Evolutionary conservation across 2,797 vertebrate species (phyloP).

Genomic region (Anguilla marmorata): DNA sequence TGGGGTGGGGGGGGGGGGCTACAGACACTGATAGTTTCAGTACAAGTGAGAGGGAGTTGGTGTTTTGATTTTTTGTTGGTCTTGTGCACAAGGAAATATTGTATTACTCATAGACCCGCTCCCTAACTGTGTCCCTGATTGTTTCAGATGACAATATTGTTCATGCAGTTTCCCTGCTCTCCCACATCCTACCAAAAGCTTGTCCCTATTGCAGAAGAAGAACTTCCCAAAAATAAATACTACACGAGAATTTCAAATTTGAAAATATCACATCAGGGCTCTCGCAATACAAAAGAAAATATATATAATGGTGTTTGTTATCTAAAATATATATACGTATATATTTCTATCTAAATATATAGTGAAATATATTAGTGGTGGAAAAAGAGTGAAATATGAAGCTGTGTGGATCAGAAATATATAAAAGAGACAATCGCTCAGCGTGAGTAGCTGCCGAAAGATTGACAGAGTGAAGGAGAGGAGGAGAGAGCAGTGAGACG

Average conservation of each 20-base stretch:
- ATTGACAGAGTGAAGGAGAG: constrained; percentile 31
- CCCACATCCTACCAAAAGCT: constrained; percentile 68
- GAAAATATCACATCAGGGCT: constrained; percentile 77
- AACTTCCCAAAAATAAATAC: constrained; percentile 61
- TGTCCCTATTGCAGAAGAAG: constrained; percentile 69
- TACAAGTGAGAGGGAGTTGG: constrained; percentile 12
- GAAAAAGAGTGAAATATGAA: constrained; percentile 68
- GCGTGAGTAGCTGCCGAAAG: constrained; percentile 60
- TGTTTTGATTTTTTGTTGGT: constrained; percentile 35
- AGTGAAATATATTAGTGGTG: constrained; percentile 78
- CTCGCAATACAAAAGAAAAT: constrained; percentile 78
- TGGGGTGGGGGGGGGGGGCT: constrained; percentile 35
- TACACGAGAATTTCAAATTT: constrained; percentile 68
- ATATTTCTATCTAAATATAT: constrained; percentile 85
- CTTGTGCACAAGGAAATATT: constrained; percentile 26
- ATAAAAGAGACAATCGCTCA: constrained; percentile 81
- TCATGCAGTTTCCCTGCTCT: constrained; percentile 48
- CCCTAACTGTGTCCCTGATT: constrained; percentile 9
- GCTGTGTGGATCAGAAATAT: constrained; percentile 69
- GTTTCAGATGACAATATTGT: neutral
- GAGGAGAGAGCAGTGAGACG: constrained; percentile 40
- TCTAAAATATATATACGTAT: constrained; percentile 75
- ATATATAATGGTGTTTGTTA: constrained; percentile 76
- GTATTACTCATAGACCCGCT: constrained; percentile 18
- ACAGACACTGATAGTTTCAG: constrained; percentile 48